These are phyloP conservation scores for Elanoides forficatus DNA, from an alignment of 2,113 vertebrate genomes.

Conservation along the genomic window DNA sequence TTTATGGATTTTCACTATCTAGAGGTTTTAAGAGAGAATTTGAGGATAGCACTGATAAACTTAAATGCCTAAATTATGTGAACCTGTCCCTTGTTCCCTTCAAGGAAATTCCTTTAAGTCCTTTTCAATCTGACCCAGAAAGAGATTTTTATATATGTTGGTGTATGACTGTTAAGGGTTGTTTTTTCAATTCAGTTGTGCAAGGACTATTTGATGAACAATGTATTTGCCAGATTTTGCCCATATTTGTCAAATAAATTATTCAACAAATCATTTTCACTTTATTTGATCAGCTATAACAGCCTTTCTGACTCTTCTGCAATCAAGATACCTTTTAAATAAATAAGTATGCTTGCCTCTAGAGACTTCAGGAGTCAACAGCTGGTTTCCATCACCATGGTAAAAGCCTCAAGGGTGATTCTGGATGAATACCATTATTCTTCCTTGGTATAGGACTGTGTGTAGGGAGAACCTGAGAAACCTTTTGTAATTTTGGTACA, in stretches of 20 bases:
- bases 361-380: not conserved
- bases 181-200: not conserved
- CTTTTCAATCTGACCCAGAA: not conserved
- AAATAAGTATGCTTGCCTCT: constrained; percentile 28
- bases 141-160: not conserved
- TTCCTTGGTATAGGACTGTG: not conserved
- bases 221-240: constrained; percentile 33
- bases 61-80: not conserved
- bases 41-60: not conserved
- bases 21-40: not conserved
- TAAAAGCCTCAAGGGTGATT: constrained; percentile 23
- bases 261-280: constrained; percentile 42
- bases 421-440: not conserved
- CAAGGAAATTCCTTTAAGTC: not conserved
- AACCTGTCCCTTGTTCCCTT: not conserved
- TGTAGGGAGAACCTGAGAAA: not conserved
- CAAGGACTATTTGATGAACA: constrained; percentile 35
- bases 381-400: constrained; percentile 22
- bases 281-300: constrained; percentile 52
- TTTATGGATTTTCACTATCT: not conserved
- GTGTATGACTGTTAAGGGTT: not conserved
- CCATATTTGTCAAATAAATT: constrained; percentile 62
- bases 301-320: constrained; percentile 34
- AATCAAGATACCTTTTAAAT: constrained; percentile 52
- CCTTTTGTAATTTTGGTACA: not conserved